Percentiles rank a stretch among this genome's conserved stretches.
Conservation (phyloP, 1,140 invertebrate species). For the Dinoponera quadriceps region DNA sequence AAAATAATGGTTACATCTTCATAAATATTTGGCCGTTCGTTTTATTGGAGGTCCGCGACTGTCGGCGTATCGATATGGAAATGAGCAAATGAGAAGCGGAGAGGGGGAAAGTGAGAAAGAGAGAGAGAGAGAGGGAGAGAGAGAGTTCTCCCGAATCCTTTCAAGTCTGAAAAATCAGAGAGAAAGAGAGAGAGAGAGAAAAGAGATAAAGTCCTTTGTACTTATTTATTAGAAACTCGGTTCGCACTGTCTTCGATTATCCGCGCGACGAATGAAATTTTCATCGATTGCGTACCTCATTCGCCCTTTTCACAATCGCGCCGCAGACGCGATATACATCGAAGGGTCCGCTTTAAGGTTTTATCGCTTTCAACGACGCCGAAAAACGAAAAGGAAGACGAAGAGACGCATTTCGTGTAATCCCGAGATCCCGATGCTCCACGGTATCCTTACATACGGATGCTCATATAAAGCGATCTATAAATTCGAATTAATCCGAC, state of each 20-base stretch:
- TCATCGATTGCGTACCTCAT: background rate
- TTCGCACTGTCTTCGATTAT: background rate
- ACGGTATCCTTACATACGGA: too few species aligned
- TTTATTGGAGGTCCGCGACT: conserved; percentile 74
- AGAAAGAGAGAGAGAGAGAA: background rate
- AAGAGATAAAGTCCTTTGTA: background rate
- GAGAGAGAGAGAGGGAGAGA: background rate
- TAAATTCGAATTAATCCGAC: conserved; percentile 13
- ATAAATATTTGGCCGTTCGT: conserved; percentile 83
- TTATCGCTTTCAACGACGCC: background rate
- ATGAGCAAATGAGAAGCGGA: conserved; percentile 63
- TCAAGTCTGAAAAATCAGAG: conserved; percentile 28
- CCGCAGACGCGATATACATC: background rate
- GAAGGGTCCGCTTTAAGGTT: conserved; percentile 40
- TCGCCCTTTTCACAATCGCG: background rate
- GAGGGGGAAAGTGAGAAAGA: background rate
- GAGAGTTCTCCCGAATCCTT: conserved; percentile 1
- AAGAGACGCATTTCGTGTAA: background rate
- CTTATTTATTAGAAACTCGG: background rate
- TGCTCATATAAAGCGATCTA: background rate
- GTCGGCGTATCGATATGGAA: conserved; percentile 84
- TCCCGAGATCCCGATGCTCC: too few species aligned
- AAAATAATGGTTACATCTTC: conserved; percentile 86
- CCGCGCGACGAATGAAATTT: background rate
- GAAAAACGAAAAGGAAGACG: background rate